A percentile compares a stretch with the other conserved stretches of the same genome.
Evolutionary conservation across 2,113 vertebrate species (phyloP).

Genomic region (Nannobrachium achirus): DNA sequence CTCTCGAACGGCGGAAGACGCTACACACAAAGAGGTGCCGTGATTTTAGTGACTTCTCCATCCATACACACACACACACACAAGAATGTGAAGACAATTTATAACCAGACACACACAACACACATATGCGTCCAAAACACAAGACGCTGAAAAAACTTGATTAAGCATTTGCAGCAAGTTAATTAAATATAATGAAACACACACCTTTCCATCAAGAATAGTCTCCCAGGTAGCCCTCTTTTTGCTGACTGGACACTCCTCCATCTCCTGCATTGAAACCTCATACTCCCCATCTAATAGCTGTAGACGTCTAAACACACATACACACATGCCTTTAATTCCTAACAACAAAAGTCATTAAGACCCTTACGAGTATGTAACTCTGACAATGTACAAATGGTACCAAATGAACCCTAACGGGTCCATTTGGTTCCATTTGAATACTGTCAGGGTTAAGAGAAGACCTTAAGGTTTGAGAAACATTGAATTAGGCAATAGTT

Average conservation of each 20-base stretch:
- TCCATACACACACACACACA: too few relatives aligned
- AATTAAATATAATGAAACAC: background rate
- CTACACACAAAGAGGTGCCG: conserved; percentile 66
- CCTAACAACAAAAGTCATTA: too few relatives aligned
- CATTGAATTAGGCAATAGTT: too few relatives aligned
- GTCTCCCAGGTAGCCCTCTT: conserved; percentile 99
- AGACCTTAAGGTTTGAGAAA: too few relatives aligned
- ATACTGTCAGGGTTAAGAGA: too few relatives aligned
- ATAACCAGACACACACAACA: background rate
- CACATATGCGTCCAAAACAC: too few relatives aligned
- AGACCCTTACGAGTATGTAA: too few relatives aligned
- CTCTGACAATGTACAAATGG: too few relatives aligned
- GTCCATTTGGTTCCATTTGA: too few relatives aligned
- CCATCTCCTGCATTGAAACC: conserved; percentile 98
- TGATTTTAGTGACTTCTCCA: too few relatives aligned
- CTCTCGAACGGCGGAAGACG: conserved; percentile 97
- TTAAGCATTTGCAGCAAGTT: background rate
- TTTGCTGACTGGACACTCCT: conserved; percentile 96
- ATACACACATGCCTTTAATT: background rate
- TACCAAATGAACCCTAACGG: too few relatives aligned
- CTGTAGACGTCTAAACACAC: conserved; percentile 87
- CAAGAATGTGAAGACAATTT: background rate
- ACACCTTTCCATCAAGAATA: conserved; percentile 96
- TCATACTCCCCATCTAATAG: conserved; percentile 98
- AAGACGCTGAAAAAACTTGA: too few relatives aligned